phyloP scores from a whole-genome alignment of 2,113 vertebrate genomes.

The Uropsilus gracilis region DNA sequence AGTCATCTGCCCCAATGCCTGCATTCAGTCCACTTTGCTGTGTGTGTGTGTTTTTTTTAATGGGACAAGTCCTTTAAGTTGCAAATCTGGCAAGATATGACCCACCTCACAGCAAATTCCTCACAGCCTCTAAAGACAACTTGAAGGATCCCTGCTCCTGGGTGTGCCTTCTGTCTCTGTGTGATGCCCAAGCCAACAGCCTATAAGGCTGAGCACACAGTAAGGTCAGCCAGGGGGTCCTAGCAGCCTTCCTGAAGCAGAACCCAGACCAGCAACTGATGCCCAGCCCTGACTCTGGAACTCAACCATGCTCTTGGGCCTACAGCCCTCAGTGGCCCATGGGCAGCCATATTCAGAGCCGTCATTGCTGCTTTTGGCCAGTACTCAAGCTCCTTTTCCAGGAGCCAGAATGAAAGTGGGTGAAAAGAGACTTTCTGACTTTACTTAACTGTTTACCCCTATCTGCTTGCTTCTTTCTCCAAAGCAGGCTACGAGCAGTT shows the following conservation, averaged over 20 bases:
- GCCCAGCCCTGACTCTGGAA: background rate
- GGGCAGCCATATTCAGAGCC: background rate
- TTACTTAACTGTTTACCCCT: background rate
- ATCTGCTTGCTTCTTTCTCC: too few species aligned
- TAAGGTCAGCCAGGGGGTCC: background rate
- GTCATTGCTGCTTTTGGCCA: background rate
- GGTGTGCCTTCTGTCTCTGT: background rate
- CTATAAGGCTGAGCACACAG: background rate
- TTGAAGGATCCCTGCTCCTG: background rate
- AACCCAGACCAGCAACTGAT: background rate
- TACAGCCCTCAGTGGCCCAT: background rate
- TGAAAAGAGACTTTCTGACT: background rate
- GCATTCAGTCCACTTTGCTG: background rate
- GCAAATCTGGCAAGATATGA: background rate
- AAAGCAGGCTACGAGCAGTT: too few species aligned
- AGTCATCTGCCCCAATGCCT: background rate
- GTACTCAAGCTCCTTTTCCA: background rate
- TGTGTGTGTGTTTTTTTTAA: background rate
- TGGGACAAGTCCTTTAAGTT: background rate
- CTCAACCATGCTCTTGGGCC: background rate
- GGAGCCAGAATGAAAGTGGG: too few species aligned
- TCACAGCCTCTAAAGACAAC: background rate
- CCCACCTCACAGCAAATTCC: background rate
- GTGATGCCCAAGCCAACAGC: too few species aligned
- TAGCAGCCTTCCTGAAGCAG: background rate